phyloP scores from a whole-genome alignment of 2,888 invertebrate species.

The Mimas tiliae region DNA sequence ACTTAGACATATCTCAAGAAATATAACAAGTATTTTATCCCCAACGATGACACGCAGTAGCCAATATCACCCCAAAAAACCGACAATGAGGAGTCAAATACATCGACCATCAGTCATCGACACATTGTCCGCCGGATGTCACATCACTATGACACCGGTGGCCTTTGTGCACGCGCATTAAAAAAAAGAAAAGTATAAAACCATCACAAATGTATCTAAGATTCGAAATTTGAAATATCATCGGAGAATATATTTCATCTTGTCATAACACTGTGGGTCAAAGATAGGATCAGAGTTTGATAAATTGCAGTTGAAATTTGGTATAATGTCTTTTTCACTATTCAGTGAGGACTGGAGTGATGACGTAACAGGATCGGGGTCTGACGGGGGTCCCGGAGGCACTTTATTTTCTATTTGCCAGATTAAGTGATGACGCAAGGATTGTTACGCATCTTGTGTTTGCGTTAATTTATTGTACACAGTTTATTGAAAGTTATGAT shows the following conservation, averaged over 20 bases:
- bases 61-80: slow-evolving; percentile 44
- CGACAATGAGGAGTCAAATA: slow-evolving; percentile 54
- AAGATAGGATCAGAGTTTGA: slow-evolving; percentile 77
- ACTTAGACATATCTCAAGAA: neutral
- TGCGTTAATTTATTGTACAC: neutral
- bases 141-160: slow-evolving; percentile 63
- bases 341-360: slow-evolving; percentile 61
- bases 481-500: neutral
- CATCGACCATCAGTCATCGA: slow-evolving; percentile 71
- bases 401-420: slow-evolving; percentile 30
- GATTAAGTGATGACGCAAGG: slow-evolving; percentile 26
- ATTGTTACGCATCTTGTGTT: slow-evolving; percentile 29
- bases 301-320: slow-evolving; percentile 82
- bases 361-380: slow-evolving; percentile 70
- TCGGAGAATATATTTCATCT: slow-evolving; percentile 80
- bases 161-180: slow-evolving; percentile 46
- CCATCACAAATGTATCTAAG: slow-evolving; percentile 63
- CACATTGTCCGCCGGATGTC: slow-evolving; percentile 74
- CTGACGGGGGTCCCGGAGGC: slow-evolving; percentile 50
- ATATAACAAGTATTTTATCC: slow-evolving; percentile 27
- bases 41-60: slow-evolving; percentile 59
- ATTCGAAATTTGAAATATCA: slow-evolving; percentile 77
- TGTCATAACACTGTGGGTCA: slow-evolving; percentile 83
- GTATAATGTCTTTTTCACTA: slow-evolving; percentile 84
- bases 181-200: slow-evolving; percentile 60